A percentile compares a stretch with the other conserved stretches of the same genome.
phyloP scores from a whole-genome alignment of 2,113 vertebrate species.

The Callipepla squamata region DNA sequence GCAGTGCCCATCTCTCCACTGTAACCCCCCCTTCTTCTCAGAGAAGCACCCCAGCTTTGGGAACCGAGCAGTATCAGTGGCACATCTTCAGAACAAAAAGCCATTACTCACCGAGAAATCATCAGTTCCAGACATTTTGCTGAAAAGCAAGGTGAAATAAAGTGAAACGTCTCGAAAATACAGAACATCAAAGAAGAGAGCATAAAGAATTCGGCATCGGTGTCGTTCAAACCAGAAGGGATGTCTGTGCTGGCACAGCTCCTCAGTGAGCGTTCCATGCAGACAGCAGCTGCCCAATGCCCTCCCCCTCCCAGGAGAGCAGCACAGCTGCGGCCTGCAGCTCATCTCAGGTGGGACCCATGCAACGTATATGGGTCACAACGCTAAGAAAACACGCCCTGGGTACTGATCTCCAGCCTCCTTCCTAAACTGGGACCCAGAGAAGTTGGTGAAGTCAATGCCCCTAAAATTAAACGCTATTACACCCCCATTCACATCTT shows the following conservation, averaged over 20 bases:
- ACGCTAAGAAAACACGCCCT: neutral
- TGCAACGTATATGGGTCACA: neutral
- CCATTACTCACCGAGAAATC: constrained; percentile 76
- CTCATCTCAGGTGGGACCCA: neutral
- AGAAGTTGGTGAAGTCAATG: neutral
- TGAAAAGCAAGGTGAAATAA: constrained; percentile 71
- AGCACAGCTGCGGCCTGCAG: neutral
- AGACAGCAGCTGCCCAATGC: neutral
- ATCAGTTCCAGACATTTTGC: constrained; percentile 76
- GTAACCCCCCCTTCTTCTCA: neutral
- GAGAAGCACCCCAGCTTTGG: neutral
- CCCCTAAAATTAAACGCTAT: neutral
- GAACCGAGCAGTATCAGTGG: neutral
- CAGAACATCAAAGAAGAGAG: constrained; percentile 16
- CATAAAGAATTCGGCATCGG: neutral
- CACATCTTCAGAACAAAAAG: constrained; percentile 52
- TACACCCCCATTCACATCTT: neutral
- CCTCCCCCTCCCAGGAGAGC: neutral
- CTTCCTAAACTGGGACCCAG: neutral
- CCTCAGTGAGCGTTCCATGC: neutral
- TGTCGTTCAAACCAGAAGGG: neutral
- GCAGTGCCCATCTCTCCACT: neutral
- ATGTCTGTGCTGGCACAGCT: neutral
- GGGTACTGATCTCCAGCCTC: neutral
- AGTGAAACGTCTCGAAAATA: constrained; percentile 58